Percentiles rank a stretch among this genome's conserved stretches.
Conservation (phyloP, 2,113 vertebrate genomes). For the Phainopepla nitens region DNA sequence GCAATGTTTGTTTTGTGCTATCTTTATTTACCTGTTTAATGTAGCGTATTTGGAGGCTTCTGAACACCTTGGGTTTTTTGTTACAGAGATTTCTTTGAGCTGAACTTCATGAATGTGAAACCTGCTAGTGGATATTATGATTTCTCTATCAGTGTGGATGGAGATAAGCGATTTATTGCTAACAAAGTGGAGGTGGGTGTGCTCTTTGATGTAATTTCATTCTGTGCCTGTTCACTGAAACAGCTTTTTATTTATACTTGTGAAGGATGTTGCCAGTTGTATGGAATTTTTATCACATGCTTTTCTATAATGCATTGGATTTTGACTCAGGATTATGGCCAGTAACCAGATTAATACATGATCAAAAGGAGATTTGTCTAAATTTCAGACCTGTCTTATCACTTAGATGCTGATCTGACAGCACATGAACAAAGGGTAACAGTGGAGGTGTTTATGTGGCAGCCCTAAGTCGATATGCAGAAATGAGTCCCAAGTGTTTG, state of each 20-base stretch:
- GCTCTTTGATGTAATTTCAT: neutral
- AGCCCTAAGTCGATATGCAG: neutral
- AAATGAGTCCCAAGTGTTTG: neutral
- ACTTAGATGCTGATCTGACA: neutral
- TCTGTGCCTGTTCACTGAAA: neutral
- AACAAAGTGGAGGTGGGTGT: constrained; percentile 87
- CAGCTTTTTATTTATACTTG: neutral
- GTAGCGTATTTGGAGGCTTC: neutral
- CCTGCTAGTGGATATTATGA: constrained; percentile 97
- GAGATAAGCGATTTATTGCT: constrained; percentile 86
- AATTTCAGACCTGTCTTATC: neutral
- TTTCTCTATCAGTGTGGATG: constrained; percentile 86
- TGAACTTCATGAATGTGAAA: constrained; percentile 90
- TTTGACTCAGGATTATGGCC: neutral
- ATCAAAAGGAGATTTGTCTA: neutral
- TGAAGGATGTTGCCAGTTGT: neutral
- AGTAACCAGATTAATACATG: neutral
- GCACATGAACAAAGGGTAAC: neutral
- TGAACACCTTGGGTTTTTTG: neutral
- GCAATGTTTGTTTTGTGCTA: neutral
- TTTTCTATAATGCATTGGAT: neutral
- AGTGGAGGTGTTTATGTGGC: neutral
- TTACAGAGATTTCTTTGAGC: constrained; percentile 86
- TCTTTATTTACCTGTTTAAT: neutral
- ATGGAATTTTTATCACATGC: neutral